Evolutionary conservation across 2,113 vertebrate genomes (phyloP).

Genomic region (Arvicanthis niloticus): DNA sequence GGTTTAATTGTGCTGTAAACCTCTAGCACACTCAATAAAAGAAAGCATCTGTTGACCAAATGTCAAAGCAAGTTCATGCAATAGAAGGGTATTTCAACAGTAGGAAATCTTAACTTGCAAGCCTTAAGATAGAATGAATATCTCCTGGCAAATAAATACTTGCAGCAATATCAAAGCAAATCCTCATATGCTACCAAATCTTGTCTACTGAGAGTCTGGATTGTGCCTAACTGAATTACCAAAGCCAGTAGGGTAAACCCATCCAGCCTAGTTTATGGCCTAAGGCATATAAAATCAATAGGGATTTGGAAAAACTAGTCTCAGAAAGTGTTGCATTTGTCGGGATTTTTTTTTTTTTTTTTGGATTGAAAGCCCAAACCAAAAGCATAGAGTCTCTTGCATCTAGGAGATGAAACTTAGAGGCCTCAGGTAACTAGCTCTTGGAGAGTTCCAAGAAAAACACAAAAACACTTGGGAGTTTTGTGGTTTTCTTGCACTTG

Average conservation of each 20-base stretch:
- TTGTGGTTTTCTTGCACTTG: too few species aligned
- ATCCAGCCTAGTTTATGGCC: not conserved
- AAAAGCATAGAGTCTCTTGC: not conserved
- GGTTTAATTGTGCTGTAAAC: not conserved
- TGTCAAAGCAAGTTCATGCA: not conserved
- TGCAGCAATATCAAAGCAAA: not conserved
- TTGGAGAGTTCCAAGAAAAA: not conserved
- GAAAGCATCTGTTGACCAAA: not conserved
- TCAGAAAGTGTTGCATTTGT: not conserved
- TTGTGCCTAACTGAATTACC: not conserved
- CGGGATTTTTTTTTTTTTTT: not conserved
- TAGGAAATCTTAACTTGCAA: not conserved
- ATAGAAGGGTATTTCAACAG: not conserved
- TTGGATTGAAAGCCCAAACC: not conserved
- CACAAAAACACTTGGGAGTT: too few species aligned
- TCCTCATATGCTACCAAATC: not conserved
- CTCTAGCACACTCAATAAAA: not conserved
- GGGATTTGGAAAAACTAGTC: not conserved
- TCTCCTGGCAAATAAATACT: not conserved
- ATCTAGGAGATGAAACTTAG: not conserved
- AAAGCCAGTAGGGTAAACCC: not conserved
- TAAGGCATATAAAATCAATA: not conserved
- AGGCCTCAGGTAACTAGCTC: not conserved
- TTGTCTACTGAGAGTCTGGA: not conserved
- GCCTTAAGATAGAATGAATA: not conserved